Base-by-base conservation (phyloP, 2,888 invertebrate genomes). In the Cerceris rybyensis region DNA sequence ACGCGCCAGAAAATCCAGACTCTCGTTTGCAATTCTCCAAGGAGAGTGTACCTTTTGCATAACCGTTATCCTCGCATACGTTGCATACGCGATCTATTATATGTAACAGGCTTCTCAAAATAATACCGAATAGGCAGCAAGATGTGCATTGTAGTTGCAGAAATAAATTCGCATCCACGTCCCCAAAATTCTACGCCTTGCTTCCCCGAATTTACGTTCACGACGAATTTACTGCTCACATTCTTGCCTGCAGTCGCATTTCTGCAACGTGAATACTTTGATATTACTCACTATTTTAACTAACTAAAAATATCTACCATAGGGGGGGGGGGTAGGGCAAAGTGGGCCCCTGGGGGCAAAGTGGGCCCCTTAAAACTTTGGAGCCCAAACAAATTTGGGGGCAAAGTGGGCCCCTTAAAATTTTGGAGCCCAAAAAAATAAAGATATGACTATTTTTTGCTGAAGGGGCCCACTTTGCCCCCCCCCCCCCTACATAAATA, bases 21-120 rank as follows among this genome's bases (percentile, higher is more conserved):
- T 74, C 79, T 81, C 79, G 79, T 81, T 80, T 78, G 77, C 77
- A 57, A 65, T 81, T 83, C 70, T 57, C 73, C 64, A 63, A 67
- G 75, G 42, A 63, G 66, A 65, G 46, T 42, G 61, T 59, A 60
- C 61, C 50, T 50, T 83, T 80, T 79, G 78, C 84, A 77, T 84
- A 84, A 83, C 77, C 68, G 72, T 80, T 73, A 69, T 67, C 13
- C 49, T n/a, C 65, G 57, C 46, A 65, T 54, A n/a, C 43, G 61
- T 43, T 42, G 66, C 17, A 28, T 49, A 16, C 39, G 39, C 49
- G 11, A 49, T 58, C 16, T 13, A 28, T 42, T 28, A 43, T 43
- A 13, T 42, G 58, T 13, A n/a, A 6, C 46, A 46, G 61, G 64
- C 64, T 61, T 46, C 75, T 52, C 54, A 66, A 78, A 81, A 77